A percentile compares a stretch with the other conserved stretches of the same genome.
These are phyloP conservation scores for Neoitamus cyanurus DNA, from an alignment of 2,888 invertebrate genomes.

Conservation along the genomic window DNA sequence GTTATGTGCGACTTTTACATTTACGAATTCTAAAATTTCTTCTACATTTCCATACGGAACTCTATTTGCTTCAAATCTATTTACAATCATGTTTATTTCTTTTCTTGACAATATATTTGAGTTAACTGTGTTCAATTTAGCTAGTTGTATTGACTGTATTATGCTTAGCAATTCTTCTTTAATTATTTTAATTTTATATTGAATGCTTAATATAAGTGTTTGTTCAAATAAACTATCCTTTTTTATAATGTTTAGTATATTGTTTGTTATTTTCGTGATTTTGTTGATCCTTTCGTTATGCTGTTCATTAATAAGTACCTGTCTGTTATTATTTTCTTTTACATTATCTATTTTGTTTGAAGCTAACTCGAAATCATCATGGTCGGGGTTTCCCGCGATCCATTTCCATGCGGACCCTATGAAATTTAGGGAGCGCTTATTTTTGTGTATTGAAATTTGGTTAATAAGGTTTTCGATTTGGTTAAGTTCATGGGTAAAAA, in stretches of 20 bases:
- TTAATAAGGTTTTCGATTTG: no score
- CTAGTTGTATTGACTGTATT: constrained; percentile 30
- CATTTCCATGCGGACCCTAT: no score
- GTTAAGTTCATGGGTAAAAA: not conserved
- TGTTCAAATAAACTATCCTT: not conserved
- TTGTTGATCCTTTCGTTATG: constrained; percentile 11
- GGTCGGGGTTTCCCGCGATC: no score
- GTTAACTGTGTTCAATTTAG: not conserved
- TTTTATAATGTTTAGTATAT: not conserved
- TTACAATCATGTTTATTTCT: constrained; percentile 2
- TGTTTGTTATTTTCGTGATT: not conserved
- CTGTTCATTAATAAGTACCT: not conserved
- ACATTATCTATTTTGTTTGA: not conserved
- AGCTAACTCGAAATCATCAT: no score
- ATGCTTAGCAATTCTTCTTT: constrained; percentile 15
- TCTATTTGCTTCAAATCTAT: not conserved
- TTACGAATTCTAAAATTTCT: constrained; percentile 12
- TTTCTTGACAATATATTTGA: constrained; percentile 24
- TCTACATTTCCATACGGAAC: constrained; percentile 25
- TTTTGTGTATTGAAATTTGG: not conserved
- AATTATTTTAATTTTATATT: constrained; percentile 32
- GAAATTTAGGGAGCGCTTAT: no score
- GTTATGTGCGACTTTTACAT: constrained; percentile 18
- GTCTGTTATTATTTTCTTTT: not conserved
- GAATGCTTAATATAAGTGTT: not conserved